phyloP scores from a whole-genome alignment of 2,888 invertebrate genomes.

The Cacoxenus indagator region DNA sequence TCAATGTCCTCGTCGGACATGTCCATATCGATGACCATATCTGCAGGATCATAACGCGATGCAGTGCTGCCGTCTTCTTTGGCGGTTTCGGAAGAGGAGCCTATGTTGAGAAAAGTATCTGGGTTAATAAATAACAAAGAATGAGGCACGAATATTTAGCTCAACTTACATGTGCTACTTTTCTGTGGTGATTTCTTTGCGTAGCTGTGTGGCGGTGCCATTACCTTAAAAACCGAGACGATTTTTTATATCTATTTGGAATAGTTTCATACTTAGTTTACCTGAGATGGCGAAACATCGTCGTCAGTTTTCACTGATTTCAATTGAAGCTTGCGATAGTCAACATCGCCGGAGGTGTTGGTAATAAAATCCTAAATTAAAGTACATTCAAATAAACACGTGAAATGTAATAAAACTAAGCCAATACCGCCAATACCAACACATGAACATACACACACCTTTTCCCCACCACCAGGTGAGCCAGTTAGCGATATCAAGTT shows the following conservation, averaged over 20 bases:
- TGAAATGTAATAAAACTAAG: neutral
- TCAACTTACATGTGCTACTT: conserved; percentile 59
- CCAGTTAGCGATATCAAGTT: conserved; percentile 88
- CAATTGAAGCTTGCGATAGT: conserved; percentile 54
- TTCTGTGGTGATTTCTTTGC: conserved; percentile 59
- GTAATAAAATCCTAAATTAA: conserved; percentile 53
- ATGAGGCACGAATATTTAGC: too few relatives aligned
- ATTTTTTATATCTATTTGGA: conserved; percentile 30
- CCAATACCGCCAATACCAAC: too few relatives aligned
- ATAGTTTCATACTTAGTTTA: neutral
- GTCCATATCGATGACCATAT: conserved; percentile 89
- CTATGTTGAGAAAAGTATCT: conserved; percentile 34
- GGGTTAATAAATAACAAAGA: neutral
- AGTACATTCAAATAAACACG: conserved; percentile 1
- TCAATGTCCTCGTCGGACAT: conserved; percentile 83
- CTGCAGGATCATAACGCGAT: conserved; percentile 72
- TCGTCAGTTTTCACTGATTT: conserved; percentile 38
- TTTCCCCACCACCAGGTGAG: conserved; percentile 72
- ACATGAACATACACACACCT: conserved; percentile 41
- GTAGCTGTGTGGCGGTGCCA: conserved; percentile 51
- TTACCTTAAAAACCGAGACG: conserved; percentile 32
- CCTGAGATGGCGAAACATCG: conserved; percentile 32
- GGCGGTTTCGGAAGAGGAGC: conserved; percentile 61
- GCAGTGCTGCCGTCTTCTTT: conserved; percentile 56
- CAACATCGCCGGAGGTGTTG: conserved; percentile 54